Percentiles rank a stretch among this genome's conserved stretches.
These are phyloP conservation scores for Tiphia femorata DNA, from an alignment of 2,888 invertebrate species.

Conservation along the genomic window DNA sequence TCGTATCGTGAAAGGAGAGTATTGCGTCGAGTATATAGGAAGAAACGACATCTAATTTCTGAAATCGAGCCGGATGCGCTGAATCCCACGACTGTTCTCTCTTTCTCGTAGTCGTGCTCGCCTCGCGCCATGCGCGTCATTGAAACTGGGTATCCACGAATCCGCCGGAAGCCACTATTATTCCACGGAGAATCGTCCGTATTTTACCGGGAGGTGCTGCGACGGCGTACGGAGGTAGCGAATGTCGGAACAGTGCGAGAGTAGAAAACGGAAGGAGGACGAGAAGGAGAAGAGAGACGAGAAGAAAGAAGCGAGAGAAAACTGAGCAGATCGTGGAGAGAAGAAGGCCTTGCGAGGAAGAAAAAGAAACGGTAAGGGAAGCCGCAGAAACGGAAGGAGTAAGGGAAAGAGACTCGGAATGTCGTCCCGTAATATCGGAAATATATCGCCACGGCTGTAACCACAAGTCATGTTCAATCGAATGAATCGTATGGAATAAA, in stretches of 20 bases:
- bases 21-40: no score
- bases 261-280: conserved; percentile 6
- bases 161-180: conserved; percentile 36
- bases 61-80: conserved; percentile 16
- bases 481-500: conserved; percentile 63
- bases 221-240: conserved; percentile 35
- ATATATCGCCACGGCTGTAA: conserved; percentile 58
- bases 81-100: background rate
- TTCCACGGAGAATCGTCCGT: conserved; percentile 39
- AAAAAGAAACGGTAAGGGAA: no score
- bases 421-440: conserved; percentile 62
- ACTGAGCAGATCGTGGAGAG: no score
- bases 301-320: no score
- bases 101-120: background rate
- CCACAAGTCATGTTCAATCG: conserved; percentile 66
- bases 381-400: no score
- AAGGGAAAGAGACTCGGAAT: conserved; percentile 46
- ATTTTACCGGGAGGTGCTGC: conserved; percentile 37
- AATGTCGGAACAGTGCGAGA: conserved; percentile 51
- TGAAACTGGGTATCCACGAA: conserved; percentile 22
- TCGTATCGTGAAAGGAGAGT: no score
- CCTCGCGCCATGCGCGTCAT: conserved; percentile 3
- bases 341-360: no score
- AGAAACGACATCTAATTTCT: conserved; percentile 18
- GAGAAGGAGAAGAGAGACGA: no score